Percentiles rank a stretch among this genome's conserved stretches.
These are phyloP conservation scores for Corapipo altera DNA, from an alignment of 2,113 vertebrate species.

Conservation along the genomic window DNA sequence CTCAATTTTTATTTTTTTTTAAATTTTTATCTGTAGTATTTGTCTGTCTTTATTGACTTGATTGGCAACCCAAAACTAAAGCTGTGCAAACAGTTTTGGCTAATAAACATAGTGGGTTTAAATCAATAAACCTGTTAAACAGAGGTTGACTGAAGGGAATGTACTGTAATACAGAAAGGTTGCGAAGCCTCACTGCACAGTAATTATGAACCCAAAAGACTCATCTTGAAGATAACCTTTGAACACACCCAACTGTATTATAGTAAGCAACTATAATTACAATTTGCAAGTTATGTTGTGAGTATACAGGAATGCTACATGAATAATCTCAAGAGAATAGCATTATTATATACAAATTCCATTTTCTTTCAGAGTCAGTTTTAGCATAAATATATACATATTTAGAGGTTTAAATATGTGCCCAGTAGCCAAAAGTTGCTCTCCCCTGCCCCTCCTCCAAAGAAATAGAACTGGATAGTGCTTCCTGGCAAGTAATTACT, in stretches of 20 bases:
- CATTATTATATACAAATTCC: neutral
- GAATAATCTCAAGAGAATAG: neutral
- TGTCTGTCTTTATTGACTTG: neutral
- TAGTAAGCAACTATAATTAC: neutral
- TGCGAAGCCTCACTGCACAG: neutral
- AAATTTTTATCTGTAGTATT: neutral
- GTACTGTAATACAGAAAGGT: neutral
- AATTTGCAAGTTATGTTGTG: neutral
- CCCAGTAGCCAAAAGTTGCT: neutral
- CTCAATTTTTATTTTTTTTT: neutral
- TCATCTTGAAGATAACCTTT: neutral
- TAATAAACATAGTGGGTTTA: neutral
- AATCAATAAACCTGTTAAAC: neutral
- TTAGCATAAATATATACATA: neutral
- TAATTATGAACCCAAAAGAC: neutral
- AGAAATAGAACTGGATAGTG: neutral
- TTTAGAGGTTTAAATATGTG: neutral
- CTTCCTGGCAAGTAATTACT: neutral
- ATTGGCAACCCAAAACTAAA: neutral
- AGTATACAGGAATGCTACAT: neutral
- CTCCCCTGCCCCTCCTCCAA: neutral
- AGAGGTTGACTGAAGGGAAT: neutral
- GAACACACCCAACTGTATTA: neutral
- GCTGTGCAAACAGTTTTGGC: neutral
- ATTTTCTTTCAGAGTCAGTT: neutral